phyloP scores from a whole-genome alignment of 2,113 vertebrate species.

The Phoenicopterus ruber region DNA sequence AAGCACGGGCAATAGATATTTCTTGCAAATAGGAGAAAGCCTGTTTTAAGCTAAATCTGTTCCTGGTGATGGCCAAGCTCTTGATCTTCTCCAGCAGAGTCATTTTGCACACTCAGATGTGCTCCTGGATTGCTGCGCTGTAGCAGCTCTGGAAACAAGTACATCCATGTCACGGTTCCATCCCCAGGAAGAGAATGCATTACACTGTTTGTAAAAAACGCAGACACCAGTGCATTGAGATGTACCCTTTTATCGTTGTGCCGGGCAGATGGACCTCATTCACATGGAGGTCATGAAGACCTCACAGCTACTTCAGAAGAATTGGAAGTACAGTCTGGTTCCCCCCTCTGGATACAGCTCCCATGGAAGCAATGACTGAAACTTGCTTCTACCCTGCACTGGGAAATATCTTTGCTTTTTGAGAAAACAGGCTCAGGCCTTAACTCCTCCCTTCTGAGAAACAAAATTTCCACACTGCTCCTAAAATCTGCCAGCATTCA shows the following conservation, averaged over 20 bases:
- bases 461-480: not conserved
- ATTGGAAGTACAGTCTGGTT: not conserved
- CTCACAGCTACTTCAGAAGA: not conserved
- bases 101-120: not conserved
- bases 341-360: not conserved
- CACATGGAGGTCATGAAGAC: not conserved
- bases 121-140: not conserved
- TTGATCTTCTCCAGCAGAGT: not conserved
- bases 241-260: not conserved
- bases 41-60: not conserved
- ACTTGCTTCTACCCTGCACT: not conserved
- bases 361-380: not conserved
- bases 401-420: not conserved
- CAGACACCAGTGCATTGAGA: not conserved
- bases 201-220: not conserved
- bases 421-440: not conserved
- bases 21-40: not conserved
- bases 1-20: not conserved
- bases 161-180: not conserved
- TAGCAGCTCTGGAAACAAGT: not conserved
- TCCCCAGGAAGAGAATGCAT: not conserved
- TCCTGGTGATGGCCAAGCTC: not conserved
- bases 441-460: not conserved
- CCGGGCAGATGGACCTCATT: not conserved
- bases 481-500: not conserved